Conservation (phyloP, 2,797 vertebrate genomes). For the Cossypha dichroa region DNA sequence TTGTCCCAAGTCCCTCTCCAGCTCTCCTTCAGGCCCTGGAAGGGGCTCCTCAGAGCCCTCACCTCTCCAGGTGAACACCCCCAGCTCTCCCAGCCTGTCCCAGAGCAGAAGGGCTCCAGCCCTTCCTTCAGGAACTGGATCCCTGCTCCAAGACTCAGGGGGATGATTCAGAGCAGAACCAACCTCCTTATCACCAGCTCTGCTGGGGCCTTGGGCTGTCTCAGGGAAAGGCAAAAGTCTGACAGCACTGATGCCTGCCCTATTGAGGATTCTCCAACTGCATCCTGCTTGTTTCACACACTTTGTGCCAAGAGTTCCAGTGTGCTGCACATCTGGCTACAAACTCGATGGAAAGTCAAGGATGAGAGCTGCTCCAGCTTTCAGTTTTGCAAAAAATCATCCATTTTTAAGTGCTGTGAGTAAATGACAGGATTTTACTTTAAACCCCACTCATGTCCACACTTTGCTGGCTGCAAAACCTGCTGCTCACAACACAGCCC, state of each 20-base stretch:
- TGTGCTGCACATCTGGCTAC: background rate
- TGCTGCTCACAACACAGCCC: background rate
- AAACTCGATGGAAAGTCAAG: background rate
- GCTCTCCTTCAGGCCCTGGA: background rate
- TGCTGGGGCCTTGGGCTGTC: background rate
- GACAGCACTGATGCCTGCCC: rapidly evolving
- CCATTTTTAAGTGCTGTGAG: background rate
- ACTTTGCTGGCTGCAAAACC: background rate
- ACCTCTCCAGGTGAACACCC: background rate
- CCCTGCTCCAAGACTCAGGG: background rate
- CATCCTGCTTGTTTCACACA: background rate
- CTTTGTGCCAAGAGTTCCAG: background rate
- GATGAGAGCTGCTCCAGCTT: background rate
- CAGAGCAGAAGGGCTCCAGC: background rate
- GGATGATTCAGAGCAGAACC: background rate
- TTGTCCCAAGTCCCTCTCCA: background rate
- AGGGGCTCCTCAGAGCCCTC: background rate
- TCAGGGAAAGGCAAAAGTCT: background rate
- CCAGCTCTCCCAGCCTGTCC: background rate
- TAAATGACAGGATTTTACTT: background rate
- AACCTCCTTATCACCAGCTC: background rate
- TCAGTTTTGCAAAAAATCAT: background rate
- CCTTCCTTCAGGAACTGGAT: background rate
- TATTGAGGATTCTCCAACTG: background rate
- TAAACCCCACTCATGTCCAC: rapidly evolving